Base-by-base conservation (phyloP, 2,797 vertebrate species). In the Astyanax mexicanus region DNA sequence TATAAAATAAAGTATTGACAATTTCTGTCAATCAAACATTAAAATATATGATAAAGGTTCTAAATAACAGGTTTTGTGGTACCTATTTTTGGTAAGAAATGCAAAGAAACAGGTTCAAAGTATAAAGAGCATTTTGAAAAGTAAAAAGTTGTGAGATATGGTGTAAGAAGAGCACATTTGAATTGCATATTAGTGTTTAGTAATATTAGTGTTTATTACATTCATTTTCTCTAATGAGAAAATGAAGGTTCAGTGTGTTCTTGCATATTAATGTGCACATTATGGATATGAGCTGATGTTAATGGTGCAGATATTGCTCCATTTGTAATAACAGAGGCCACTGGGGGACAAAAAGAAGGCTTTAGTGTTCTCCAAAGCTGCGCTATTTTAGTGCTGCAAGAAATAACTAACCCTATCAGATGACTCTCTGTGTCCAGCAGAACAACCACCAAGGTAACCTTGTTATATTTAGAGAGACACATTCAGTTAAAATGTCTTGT, bases 401-500 rank as follows among this genome's bases (percentile, higher is more conserved):
- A 60, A 37, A 60, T 37, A 17, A 38, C 17, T 37, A 38, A 13
- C 17, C 58, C 58, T 61, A 64, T 64, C 47, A 13, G 51, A 65
- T 73, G 17, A 32, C 45, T 15, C 21, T 42, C 47, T n/a, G 21
- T 64, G 23, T 60, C 69, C 35, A 2, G 10, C 23, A 27, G 6
- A 37, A 3, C 47, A 42, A 42, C 35, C 60, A 73, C 44, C 58
- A 74, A 74, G 72, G 60, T 74, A 40, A 74, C 72, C 27, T 38
- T 38, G 25, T 74, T 74, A 74, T 74, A 74, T 74, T 65, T 65
- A 74, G 72, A 74, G 72, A 42, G 0, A 65, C 64, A 25, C 38
- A 21, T 42, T 64, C 71, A 19, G 47, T 58, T 60, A 15, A 72
- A 72, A 23, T n/a, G 1, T 54, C 72, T 74, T 55, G 61, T 74